These are phyloP conservation scores for Philaethria dido DNA, from an alignment of 2,888 invertebrate species.

Conservation along the genomic window DNA sequence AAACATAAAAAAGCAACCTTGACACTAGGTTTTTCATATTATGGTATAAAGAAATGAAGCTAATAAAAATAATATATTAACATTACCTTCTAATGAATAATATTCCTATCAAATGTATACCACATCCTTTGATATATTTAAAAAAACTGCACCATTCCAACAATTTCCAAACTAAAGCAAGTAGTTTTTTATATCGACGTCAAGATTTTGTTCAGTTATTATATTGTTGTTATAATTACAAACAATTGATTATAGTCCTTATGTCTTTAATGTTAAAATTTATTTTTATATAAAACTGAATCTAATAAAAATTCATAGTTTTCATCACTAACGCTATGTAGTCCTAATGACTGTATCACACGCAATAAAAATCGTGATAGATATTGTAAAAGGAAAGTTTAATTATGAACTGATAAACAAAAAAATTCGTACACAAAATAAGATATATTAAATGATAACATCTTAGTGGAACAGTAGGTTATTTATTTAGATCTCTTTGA, in stretches of 20 bases:
- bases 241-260: slow-evolving; percentile 23
- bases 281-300: slow-evolving; percentile 8
- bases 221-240: not conserved
- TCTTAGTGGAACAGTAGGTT: not conserved
- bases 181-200: slow-evolving; percentile 37
- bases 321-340: slow-evolving; percentile 37
- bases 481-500: no score
- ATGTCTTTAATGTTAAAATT: not conserved
- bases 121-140: no score
- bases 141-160: not conserved
- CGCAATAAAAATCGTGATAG: slow-evolving; percentile 43
- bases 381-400: slow-evolving; percentile 45
- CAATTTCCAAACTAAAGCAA: slow-evolving; percentile 6
- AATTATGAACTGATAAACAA: slow-evolving; percentile 29
- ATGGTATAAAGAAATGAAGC: no score
- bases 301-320: slow-evolving; percentile 43
- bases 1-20: no score
- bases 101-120: no score
- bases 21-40: no score
- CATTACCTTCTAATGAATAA: no score
- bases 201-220: slow-evolving; percentile 30
- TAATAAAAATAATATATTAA: no score
- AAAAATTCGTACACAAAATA: slow-evolving; percentile 15
- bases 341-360: slow-evolving; percentile 45
- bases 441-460: not conserved